Base-by-base conservation (phyloP, 1,140 invertebrate genomes). In the Drosophila punjabiensis region DNA sequence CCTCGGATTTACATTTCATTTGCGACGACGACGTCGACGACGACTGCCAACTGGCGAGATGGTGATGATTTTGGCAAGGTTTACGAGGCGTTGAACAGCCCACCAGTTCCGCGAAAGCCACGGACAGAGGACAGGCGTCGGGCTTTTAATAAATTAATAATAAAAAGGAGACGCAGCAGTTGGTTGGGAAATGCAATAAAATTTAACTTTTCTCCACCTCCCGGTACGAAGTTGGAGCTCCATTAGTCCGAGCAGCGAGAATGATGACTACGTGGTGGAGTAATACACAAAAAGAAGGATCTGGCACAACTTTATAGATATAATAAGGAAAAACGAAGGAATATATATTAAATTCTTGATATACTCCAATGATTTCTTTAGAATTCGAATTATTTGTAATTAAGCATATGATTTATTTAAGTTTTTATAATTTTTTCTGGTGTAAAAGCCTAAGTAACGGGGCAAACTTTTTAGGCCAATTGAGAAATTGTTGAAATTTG, bases 101-200 rank as follows among this genome's bases (percentile, higher is more conserved):
- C 39, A 5, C 60, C 35, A 59, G 50, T 16, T 8, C 53, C 10
- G 50, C 33, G 58, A 74, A 55, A 70, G 68, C 63, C 61, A 66
- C 56, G 41, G 68, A 61, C 56, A 64, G 67, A 79, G 47, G 47
- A 64, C 60, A 70, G 47, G 69, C 75, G 39, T 65, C 66, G 75
- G 62, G 78, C 76, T 89, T 89, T 89, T 85, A 89, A 89, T 89
- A 89, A 89, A 89, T 89, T 89, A 89, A 89, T 89, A 89, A 90
- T 82, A 81, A 65, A 79, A 68, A 53, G 67, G 18, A 79, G 56
- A 43, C 35, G 47, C 80, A 56, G 41, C 60, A 75, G 59, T 76
- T 52, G 59, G 50, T 55, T 61, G 48, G 48, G 32, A 69, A 75
- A 55, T 78, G 78, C 73, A 84, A 89, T 84, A 88, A 87, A 77